Evolutionary conservation across 2,888 invertebrate species (phyloP).

Genomic region (Agriopis aurantiaria): DNA sequence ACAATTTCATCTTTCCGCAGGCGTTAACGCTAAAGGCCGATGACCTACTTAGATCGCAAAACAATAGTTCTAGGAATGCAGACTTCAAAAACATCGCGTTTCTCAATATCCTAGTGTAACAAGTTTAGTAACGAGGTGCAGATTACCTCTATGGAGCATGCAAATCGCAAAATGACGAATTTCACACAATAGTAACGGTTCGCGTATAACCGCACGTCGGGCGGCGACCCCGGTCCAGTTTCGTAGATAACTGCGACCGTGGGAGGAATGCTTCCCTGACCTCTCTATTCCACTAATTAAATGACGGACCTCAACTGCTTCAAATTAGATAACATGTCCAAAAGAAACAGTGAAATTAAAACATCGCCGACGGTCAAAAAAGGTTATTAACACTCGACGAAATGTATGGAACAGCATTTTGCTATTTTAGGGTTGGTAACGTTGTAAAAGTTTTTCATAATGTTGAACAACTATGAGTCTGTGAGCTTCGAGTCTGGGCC

Average conservation of each 20-base stretch:
- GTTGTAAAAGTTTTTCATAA: no score
- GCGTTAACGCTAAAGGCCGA: no score
- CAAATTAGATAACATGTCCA: background rate
- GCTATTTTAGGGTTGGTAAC: no score
- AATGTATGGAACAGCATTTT: no score
- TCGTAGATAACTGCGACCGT: constrained; percentile 66
- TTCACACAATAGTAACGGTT: constrained; percentile 35
- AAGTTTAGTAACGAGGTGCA: background rate
- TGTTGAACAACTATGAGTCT: no score
- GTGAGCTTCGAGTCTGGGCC: no score
- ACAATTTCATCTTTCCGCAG: no score
- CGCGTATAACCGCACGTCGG: constrained; percentile 30
- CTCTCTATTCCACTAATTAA: constrained; percentile 73
- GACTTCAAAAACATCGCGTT: constrained; percentile 20
- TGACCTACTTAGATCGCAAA: background rate
- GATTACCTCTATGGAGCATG: constrained; percentile 26
- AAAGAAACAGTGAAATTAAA: background rate
- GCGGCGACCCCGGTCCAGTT: constrained; percentile 63
- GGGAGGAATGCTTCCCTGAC: constrained; percentile 74
- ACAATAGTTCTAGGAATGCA: constrained; percentile 6
- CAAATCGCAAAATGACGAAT: constrained; percentile 37
- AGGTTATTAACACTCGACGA: background rate
- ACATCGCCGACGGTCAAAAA: background rate
- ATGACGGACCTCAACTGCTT: constrained; percentile 59
- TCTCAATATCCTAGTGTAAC: constrained; percentile 16